Evolutionary conservation across 2,113 vertebrate species (phyloP).

Genomic region (Zapus hudsonius): DNA sequence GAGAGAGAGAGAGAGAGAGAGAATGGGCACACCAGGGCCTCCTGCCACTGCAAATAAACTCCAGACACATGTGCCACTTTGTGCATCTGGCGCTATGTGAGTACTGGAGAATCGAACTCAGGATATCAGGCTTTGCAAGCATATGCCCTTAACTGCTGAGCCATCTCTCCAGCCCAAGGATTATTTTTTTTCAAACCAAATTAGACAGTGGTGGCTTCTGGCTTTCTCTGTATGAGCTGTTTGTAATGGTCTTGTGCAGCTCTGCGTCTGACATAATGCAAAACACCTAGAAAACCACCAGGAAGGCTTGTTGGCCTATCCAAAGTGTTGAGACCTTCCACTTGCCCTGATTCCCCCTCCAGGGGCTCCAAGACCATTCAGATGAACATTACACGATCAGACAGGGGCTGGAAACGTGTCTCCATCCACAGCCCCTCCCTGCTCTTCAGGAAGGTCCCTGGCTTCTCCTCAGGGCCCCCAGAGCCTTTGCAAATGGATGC

Average conservation of each 20-base stretch:
- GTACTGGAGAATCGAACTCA: not conserved
- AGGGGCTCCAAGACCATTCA: not conserved
- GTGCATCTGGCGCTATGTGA: not conserved
- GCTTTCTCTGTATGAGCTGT: not conserved
- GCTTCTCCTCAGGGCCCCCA: not conserved
- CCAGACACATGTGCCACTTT: too few species aligned
- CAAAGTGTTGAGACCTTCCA: not conserved
- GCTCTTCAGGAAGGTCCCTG: not conserved
- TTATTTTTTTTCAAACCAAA: not conserved
- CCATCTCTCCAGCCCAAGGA: too few species aligned
- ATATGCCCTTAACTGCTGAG: not conserved
- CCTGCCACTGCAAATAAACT: too few species aligned
- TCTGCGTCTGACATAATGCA: not conserved
- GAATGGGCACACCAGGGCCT: too few species aligned
- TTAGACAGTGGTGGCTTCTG: not conserved
- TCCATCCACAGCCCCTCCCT: not conserved
- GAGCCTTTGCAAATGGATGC: slow-evolving; percentile 47
- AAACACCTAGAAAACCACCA: not conserved
- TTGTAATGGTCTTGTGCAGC: accelerated
- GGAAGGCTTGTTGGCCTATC: not conserved
- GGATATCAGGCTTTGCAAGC: not conserved
- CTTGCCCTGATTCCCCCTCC: not conserved
- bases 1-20: too few species aligned
- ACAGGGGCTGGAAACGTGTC: not conserved
- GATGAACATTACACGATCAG: not conserved